A percentile compares a stretch with the other conserved stretches of the same genome.
These are phyloP conservation scores for Actenoides lindsayi DNA, from an alignment of 2,113 vertebrate species.

Conservation along the genomic window DNA sequence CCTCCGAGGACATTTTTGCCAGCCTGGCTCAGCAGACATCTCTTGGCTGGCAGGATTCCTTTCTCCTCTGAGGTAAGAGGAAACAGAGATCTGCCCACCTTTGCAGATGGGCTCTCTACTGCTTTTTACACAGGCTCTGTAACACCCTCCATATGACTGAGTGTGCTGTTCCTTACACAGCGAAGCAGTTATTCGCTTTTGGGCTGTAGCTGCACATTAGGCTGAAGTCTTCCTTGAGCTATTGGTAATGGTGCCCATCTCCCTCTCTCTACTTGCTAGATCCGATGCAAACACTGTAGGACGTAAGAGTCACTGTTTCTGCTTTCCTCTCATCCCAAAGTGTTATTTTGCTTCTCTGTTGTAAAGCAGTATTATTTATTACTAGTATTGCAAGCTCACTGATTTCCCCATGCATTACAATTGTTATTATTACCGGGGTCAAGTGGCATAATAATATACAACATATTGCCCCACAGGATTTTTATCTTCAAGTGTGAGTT, in stretches of 20 bases:
- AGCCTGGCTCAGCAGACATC: background rate
- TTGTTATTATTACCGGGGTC: background rate
- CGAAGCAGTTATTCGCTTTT: background rate
- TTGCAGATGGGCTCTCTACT: background rate
- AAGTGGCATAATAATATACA: background rate
- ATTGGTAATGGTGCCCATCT: background rate
- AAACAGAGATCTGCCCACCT: background rate
- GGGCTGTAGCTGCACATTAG: background rate
- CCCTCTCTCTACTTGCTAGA: background rate
- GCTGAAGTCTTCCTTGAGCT: background rate
- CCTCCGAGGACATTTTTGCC: background rate
- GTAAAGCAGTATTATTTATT: background rate
- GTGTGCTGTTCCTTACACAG: background rate
- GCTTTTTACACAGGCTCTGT: background rate
- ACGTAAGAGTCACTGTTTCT: background rate
- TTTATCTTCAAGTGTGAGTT: background rate
- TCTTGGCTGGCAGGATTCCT: background rate
- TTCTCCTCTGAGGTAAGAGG: background rate
- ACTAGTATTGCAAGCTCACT: background rate
- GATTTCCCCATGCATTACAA: background rate
- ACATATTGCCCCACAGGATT: background rate
- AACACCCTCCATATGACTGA: background rate
- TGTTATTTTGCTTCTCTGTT: background rate
- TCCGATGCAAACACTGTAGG: background rate
- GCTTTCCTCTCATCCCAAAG: background rate